Evolutionary conservation across 1,140 invertebrate species (phyloP), one percentile per base, ranked within the genome.

Genomic region (Drosophila insularis): DNA sequence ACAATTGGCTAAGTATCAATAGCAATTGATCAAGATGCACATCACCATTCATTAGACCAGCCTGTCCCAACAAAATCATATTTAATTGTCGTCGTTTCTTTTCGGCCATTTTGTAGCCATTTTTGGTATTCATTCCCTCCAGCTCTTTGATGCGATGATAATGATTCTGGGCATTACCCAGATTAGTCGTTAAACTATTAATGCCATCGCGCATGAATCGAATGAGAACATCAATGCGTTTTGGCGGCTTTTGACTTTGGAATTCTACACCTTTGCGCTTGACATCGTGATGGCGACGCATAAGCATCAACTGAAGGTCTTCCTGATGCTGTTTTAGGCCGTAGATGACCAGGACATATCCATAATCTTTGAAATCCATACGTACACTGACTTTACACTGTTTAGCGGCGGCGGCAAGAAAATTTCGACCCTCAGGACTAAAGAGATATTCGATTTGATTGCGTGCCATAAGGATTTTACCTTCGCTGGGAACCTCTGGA

Each of bases 31-130:
- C 91, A 17, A 94, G 68, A 78, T 93, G 93, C 54, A 85, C 84
- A 4, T 79, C 80, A n/a, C 93, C 93, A 71, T 93, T 92, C 1
- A 89, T 78, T 10, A 94, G 91, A 2, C 93, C 93, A 1, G 93
- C 93, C 80, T 94, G 93, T 0, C 93, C 93, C 4, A 94, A 71
- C 2, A 94, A 71, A 27, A 94, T 91, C 92, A 94, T 94, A 68
- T 94, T 94, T 0, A 94, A 66, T 61, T 85, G 92, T 81, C 78
- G 90, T 81, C 74, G 91, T 63, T 85, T 93, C 81, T 71, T 77
- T 53, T 81, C 93, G 82, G 67, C 89, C 50, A 92, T 81, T 46
- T 92, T 92, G 23, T 72, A 82, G 53, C 92, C 91, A 60, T 92
- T 93, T 56, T 93, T 93, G 0, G 89, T 90, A 55, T 93, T 89